Evolutionary conservation across 2,113 vertebrate genomes (phyloP), one percentile per base, ranked within the genome.

Genomic region (Nasalis larvatus): DNA sequence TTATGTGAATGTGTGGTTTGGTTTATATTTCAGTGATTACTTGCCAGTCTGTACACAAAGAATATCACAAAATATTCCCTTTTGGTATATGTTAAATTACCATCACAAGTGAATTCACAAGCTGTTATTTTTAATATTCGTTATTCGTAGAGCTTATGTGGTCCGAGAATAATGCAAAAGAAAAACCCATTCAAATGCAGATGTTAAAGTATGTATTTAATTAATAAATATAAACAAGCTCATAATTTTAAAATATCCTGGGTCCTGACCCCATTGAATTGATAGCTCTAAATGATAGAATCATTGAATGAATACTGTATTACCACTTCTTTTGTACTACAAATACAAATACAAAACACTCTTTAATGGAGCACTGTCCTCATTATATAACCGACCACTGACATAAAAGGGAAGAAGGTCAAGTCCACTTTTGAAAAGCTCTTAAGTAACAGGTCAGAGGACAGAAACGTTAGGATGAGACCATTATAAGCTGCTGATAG

Each of bases 61-160:
- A 97, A n/a, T 82, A 92, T 45, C 52, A 92, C 63, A 93, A 88
- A 83, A 96, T 77, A 96, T 42, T 66, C 30, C 47, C 95, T 56
- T 77, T 86, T 68, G 69, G 84, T 86, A 89, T 42, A 92, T 13
- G 47, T n/a, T 69, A 94, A 86, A 30, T 85, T 83, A 93, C 27
- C 71, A 76, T 56, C 32, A 91, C 52, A 91, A 89, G 49, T 71
- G 47, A 81, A 73, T 54, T 94, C 49, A 56, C 54, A 92, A 76
- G 17, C 37, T 87, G 40, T 60, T 97, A 96, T 85, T 95, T 93
- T 92, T 69, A 96, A 92, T 95, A 66, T 77, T 81, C 74, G 16
- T 93, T 93, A 92, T 47, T 97, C 86, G 30, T 45, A 91, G 27
- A 68, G 40, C 13, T 49, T 93, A 37, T 76, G 42, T 27, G 71